A percentile compares a stretch with the other conserved stretches of the same genome.
phyloP scores from a whole-genome alignment of 1,140 invertebrate genomes.

The Drosophila nigromelanica region DNA sequence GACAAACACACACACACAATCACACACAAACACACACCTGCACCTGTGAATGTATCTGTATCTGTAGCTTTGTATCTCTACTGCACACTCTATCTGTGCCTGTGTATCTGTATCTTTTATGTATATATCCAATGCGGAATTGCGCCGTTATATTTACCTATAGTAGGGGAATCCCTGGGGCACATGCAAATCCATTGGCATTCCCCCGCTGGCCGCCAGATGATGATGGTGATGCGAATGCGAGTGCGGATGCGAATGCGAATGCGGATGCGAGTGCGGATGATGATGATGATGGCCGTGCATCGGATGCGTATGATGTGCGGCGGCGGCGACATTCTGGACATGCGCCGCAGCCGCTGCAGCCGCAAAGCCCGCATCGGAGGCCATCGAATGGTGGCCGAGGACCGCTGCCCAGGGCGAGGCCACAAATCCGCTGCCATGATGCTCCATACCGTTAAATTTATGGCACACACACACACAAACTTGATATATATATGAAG shows the following conservation, averaged over 20 bases:
- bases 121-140: conserved; percentile 1
- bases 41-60: not conserved
- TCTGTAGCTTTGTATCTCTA: too few species aligned
- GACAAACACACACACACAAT: conserved; percentile 21
- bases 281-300: conserved; percentile 68
- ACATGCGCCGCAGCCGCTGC: conserved; percentile 84
- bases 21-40: conserved; percentile 29
- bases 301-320: conserved; percentile 75
- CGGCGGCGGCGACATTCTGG: conserved; percentile 80
- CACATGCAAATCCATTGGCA: conserved; percentile 94
- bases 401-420: conserved; percentile 89
- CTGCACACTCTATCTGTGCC: too few species aligned
- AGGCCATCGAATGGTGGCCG: conserved; percentile 86
- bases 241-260: conserved; percentile 49
- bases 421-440: conserved; percentile 87
- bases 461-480: not conserved
- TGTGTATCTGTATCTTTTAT: not conserved
- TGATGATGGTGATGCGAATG: conserved; percentile 70
- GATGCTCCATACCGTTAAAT: conserved; percentile 86
- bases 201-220: conserved; percentile 84
- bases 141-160: conserved; percentile 86
- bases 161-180: conserved; percentile 94
- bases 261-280: conserved; percentile 78
- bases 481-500: conserved; percentile 19
- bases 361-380: conserved; percentile 84